These are phyloP conservation scores for Athalia rosae DNA, from an alignment of 2,888 invertebrate species.

Conservation along the genomic window DNA sequence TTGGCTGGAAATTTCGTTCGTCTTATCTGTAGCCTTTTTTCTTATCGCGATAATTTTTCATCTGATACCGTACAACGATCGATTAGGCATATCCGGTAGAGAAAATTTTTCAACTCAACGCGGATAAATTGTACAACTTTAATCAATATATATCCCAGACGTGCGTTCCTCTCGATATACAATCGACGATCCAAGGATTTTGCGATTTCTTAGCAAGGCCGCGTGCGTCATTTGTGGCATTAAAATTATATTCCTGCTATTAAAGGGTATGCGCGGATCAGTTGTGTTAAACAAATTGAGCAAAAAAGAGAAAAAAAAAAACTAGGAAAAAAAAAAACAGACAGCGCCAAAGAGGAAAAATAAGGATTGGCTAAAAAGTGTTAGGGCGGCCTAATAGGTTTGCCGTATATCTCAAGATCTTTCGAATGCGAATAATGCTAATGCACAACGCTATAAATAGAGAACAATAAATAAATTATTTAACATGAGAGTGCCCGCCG, in stretches of 20 bases:
- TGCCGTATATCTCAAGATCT: no score
- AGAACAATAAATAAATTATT: no score
- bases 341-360: no score
- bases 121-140: not conserved
- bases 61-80: no score
- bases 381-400: no score
- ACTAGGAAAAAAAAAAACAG: no score
- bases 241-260: not conserved
- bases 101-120: not conserved
- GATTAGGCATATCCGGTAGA: not conserved
- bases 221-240: slow-evolving; percentile 44
- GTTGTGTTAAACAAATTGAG: not conserved
- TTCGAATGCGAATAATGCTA: not conserved
- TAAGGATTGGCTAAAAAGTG: no score
- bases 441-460: not conserved
- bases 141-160: not conserved
- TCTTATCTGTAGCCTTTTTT: no score
- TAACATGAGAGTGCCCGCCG: not conserved
- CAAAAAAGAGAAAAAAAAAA: not conserved
- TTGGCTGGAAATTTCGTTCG: no score
- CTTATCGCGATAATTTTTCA: not conserved
- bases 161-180: slow-evolving; percentile 1
- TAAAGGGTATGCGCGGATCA: slow-evolving; percentile 11
- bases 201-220: slow-evolving; percentile 41
- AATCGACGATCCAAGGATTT: slow-evolving; percentile 33